Conservation (phyloP, 1,140 invertebrate genomes). For the Archivesica marissinica region DNA sequence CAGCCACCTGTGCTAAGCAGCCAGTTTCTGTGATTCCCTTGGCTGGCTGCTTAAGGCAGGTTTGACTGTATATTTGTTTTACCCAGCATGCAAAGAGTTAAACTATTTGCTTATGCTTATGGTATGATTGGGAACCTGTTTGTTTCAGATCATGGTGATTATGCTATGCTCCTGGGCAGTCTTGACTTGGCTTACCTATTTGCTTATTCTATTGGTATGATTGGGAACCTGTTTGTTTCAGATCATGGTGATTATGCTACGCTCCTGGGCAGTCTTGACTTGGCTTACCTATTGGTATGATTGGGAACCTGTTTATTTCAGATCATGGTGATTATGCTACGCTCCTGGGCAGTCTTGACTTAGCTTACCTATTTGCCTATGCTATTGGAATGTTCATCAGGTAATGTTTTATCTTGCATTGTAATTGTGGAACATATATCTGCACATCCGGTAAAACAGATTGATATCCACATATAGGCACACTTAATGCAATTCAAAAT, state of each 20-base stretch:
- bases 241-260: conserved; percentile 89
- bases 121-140: too few species aligned
- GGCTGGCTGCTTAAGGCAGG: too few species aligned
- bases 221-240: too few species aligned
- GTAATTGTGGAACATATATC: too few species aligned
- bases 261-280: conserved; percentile 94
- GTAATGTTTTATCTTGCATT: conserved; percentile 86
- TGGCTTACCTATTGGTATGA: conserved; percentile 96
- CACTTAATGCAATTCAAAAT: too few species aligned
- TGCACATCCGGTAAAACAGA: too few species aligned
- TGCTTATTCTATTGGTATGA: conserved; percentile 96
- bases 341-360: conserved; percentile 94
- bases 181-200: conserved; percentile 97
- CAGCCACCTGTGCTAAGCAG: too few species aligned
- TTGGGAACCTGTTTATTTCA: conserved; percentile 86
- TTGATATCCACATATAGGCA: too few species aligned
- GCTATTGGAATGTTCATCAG: conserved; percentile 96
- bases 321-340: conserved; percentile 89
- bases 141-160: conserved; percentile 90
- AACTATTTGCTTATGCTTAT: too few species aligned
- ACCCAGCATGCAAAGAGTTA: too few species aligned
- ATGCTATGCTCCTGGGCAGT: conserved; percentile 90
- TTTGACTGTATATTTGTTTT: too few species aligned
- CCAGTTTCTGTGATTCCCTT: too few species aligned
- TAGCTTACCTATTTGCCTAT: conserved; percentile 96